A percentile compares a stretch with the other conserved stretches of the same genome.
These are phyloP conservation scores for Cygnus atratus DNA, from an alignment of 2,113 vertebrate genomes.

Conservation along the genomic window DNA sequence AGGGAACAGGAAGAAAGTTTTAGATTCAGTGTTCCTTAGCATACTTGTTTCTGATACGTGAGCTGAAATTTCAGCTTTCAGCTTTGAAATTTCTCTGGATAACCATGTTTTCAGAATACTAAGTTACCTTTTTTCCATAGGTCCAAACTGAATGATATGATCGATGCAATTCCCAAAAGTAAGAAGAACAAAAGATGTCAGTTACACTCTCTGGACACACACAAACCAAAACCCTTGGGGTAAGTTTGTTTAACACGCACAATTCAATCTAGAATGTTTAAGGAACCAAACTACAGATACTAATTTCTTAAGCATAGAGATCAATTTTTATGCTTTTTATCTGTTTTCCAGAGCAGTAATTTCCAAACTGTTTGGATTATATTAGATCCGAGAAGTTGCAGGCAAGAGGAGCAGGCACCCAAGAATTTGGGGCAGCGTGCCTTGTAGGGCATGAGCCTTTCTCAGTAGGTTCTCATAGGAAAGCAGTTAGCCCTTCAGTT, in stretches of 20 bases:
- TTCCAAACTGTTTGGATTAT: background rate
- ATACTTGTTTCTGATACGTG: background rate
- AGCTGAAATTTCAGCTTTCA: background rate
- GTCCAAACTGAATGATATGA: slow-evolving; percentile 94
- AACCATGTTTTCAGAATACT: background rate
- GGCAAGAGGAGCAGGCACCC: background rate
- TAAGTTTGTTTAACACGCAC: slow-evolving; percentile 72
- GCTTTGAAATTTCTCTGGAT: background rate
- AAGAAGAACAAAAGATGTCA: slow-evolving; percentile 99
- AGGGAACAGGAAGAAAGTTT: background rate
- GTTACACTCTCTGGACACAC: slow-evolving; percentile 96
- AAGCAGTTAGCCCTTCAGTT: background rate
- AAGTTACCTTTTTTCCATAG: slow-evolving; percentile 61
- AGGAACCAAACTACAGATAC: background rate
- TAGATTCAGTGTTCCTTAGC: background rate
- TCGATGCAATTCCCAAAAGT: slow-evolving; percentile 97
- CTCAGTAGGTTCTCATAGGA: background rate
- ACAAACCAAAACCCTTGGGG: slow-evolving; percentile 97
- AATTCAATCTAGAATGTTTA: background rate
- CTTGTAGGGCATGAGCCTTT: background rate
- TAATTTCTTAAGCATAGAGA: background rate
- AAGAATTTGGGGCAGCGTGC: background rate
- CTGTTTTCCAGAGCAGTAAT: background rate
- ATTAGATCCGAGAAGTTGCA: background rate
- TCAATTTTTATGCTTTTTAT: background rate